Conservation (phyloP, 1,140 invertebrate genomes). For the Neelides sp. region DNA sequence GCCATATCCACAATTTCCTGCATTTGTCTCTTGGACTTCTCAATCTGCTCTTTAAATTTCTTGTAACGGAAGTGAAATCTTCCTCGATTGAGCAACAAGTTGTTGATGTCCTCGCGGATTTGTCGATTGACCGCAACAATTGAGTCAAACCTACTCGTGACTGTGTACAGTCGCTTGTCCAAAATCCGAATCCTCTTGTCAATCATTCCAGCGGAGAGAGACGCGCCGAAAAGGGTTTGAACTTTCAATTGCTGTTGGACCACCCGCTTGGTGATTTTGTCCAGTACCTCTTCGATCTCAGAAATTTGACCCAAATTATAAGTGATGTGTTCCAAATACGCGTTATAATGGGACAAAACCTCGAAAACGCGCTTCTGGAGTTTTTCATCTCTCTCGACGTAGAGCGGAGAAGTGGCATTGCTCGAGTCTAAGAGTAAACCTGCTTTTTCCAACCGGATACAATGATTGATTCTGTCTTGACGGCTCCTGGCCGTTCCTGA, state of each 20-base stretch:
- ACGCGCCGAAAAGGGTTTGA: background rate
- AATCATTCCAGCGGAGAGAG: background rate
- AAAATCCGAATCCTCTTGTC: background rate
- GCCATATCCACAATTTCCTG: background rate
- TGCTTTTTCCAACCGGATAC: background rate
- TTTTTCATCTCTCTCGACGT: background rate
- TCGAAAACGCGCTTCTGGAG: background rate
- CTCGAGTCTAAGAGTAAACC: background rate
- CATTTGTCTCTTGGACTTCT: background rate
- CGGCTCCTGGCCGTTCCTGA: background rate
- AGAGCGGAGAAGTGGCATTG: background rate
- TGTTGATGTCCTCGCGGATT: background rate
- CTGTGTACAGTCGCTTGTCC: slow-evolving; percentile 7
- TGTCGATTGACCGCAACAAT: background rate
- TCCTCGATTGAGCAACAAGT: background rate
- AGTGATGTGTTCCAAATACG: background rate
- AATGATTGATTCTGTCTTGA: background rate
- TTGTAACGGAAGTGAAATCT: background rate
- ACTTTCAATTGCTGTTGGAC: slow-evolving; percentile 8
- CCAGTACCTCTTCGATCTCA: slow-evolving; percentile 1
- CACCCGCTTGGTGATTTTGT: slow-evolving; percentile 5
- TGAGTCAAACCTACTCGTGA: background rate
- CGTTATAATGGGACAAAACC: background rate
- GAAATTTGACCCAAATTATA: background rate
- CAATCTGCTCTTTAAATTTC: background rate